Evolutionary conservation across 2,113 vertebrate species (phyloP).

Genomic region (Sphaerodactylus townsendi): DNA sequence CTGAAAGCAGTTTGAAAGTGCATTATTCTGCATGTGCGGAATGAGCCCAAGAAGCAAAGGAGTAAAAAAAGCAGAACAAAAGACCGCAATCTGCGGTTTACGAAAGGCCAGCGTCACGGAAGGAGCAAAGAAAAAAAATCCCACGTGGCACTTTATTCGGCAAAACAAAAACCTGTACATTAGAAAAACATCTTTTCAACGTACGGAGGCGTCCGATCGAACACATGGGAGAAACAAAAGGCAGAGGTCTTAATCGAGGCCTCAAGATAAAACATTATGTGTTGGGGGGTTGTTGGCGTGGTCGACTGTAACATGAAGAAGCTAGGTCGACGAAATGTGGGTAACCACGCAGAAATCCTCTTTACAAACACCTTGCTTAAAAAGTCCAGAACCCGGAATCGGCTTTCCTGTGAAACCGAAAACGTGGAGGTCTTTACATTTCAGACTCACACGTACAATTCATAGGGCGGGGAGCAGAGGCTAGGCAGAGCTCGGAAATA

Average conservation of each 20-base stretch:
- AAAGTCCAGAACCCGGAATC: slow-evolving; percentile 14
- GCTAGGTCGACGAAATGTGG: too few relatives aligned
- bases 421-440: background rate
- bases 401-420: background rate
- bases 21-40: too few relatives aligned
- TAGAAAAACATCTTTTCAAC: background rate
- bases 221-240: background rate
- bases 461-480: background rate
- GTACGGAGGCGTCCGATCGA: background rate
- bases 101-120: too few relatives aligned
- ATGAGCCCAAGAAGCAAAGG: too few relatives aligned
- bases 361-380: background rate
- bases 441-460: background rate
- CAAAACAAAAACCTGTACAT: slow-evolving; percentile 27
- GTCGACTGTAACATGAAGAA: background rate
- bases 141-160: slow-evolving; percentile 66
- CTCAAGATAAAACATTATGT: background rate
- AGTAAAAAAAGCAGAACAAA: too few relatives aligned
- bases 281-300: background rate
- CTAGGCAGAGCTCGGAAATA: background rate
- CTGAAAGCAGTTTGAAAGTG: too few relatives aligned
- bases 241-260: background rate
- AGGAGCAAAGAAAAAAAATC: slow-evolving; percentile 4
- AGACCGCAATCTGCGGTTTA: too few relatives aligned
- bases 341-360: background rate